These are phyloP conservation scores for Tachina lurida DNA, from an alignment of 2,888 invertebrate genomes.

Conservation along the genomic window DNA sequence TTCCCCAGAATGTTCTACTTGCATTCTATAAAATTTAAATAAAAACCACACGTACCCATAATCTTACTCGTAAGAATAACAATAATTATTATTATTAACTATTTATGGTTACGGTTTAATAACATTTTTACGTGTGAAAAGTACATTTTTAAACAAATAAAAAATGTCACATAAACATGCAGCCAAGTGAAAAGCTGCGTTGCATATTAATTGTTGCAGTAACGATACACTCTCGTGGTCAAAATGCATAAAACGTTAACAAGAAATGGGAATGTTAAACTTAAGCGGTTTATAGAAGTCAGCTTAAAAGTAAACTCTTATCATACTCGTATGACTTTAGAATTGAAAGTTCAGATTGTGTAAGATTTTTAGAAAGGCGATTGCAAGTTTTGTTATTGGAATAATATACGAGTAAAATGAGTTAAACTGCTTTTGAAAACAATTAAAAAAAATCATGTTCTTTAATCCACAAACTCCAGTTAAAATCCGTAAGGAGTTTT, in stretches of 20 bases:
- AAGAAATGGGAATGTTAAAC: conserved; percentile 41
- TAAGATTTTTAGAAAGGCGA: neutral
- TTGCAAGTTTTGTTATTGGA: neutral
- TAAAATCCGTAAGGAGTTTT: too few species aligned
- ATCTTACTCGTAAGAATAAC: conserved; percentile 19
- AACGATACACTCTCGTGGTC: conserved; percentile 30
- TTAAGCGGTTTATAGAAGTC: conserved; percentile 51
- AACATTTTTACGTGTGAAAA: conserved; percentile 74
- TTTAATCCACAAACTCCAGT: neutral
- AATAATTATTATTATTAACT: conserved; percentile 66
- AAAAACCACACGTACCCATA: conserved; percentile 25
- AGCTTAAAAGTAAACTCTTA: conserved; percentile 23
- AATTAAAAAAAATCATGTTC: neutral
- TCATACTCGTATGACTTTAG: neutral
- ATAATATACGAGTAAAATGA: neutral
- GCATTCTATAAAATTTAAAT: conserved; percentile 24
- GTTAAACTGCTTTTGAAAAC: neutral
- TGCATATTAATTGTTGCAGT: conserved; percentile 51
- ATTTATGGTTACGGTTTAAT: conserved; percentile 72
- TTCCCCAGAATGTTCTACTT: conserved; percentile 21
- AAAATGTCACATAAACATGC: conserved; percentile 72
- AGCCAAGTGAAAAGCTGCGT: conserved; percentile 51
- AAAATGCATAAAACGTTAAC: conserved; percentile 41
- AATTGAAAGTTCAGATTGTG: conserved; percentile 17
- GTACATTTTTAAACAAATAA: conserved; percentile 73